Base-by-base conservation (phyloP, 64 coral and sea anemone species). In the Dendrophyllia cribrosa region DNA sequence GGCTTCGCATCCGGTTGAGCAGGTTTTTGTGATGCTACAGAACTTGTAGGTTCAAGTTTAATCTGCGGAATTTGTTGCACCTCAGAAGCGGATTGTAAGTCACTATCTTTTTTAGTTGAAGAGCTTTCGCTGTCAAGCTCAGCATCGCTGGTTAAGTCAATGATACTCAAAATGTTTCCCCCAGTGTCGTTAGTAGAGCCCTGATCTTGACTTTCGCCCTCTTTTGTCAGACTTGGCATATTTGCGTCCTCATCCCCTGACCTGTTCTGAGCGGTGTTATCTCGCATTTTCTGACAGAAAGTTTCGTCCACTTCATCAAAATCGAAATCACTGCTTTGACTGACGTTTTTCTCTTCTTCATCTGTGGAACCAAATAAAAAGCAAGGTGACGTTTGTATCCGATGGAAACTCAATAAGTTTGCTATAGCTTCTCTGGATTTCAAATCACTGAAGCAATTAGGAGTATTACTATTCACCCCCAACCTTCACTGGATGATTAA, bases 291-390 rank as follows among this genome's bases (percentile, higher is more conserved):
- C 15, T 55, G 68, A 21, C 56, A 88, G 22, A 88, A 72, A 6
- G 68, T 20, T 23, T 88, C 69, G 19, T 76, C 72, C 16, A 88
- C 69, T 44, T 88, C 86, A 55, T 88, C 86, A 75, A 88, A 88
- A 58, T 88, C 86, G 49, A 88, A 88, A 3, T 88, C 86, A 58
- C 86, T 88, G 52, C 68, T 59, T 44, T 88, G 86, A 73, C 86
- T 74, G 25, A 63, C 51, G 12, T 76, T 64, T 23, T 75, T 76
- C 67, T 84, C 77, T 55, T 80, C 80, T 50, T 68, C 80, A 51
- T 84, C 80, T 84, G 43, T 7, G 20, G 4, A 67, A 66, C 17
- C 2, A 45, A 14, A 13, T 34, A 34, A 34, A 34, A 34, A 34
- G 34, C 34, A 34, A 34, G 34, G 34, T 34, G 34, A 34, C 34